Conservation (phyloP, 2,888 invertebrate species). For the Agrilus mali region DNA sequence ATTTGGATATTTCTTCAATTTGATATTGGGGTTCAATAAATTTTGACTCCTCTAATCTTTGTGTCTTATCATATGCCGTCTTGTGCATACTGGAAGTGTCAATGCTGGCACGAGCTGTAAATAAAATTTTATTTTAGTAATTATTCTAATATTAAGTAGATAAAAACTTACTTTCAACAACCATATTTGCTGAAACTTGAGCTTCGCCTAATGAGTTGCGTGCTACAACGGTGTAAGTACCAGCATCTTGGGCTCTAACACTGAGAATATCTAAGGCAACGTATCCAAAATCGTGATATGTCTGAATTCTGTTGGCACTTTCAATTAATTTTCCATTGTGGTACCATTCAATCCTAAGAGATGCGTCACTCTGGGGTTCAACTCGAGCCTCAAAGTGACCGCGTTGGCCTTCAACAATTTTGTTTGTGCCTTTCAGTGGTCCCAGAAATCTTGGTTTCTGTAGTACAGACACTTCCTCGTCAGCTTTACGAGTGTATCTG, state of each 20-base stretch:
- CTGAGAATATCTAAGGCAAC: slow-evolving; percentile 90
- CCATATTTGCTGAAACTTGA: slow-evolving; percentile 69
- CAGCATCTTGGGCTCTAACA: slow-evolving; percentile 85
- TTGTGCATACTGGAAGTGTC: slow-evolving; percentile 87
- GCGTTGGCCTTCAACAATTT: slow-evolving; percentile 84
- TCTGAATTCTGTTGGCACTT: slow-evolving; percentile 83
- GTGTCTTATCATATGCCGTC: slow-evolving; percentile 74
- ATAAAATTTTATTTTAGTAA: slow-evolving; percentile 6
- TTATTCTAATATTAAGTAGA: neutral
- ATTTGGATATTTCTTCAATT: slow-evolving; percentile 85
- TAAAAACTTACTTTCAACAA: slow-evolving; percentile 69
- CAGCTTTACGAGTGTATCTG: slow-evolving; percentile 49
- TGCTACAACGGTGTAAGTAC: slow-evolving; percentile 86
- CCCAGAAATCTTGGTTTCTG: slow-evolving; percentile 81
- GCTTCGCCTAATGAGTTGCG: slow-evolving; percentile 86
- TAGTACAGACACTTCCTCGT: slow-evolving; percentile 60
- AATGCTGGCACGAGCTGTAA: slow-evolving; percentile 70
- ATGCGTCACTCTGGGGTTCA: slow-evolving; percentile 87
- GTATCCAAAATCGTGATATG: slow-evolving; percentile 92
- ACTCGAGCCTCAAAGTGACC: slow-evolving; percentile 93
- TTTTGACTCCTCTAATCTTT: slow-evolving; percentile 71
- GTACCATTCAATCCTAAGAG: slow-evolving; percentile 92
- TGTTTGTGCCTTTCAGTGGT: slow-evolving; percentile 83
- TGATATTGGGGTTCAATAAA: slow-evolving; percentile 80
- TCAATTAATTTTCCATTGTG: slow-evolving; percentile 87